Conservation (phyloP, 2,888 invertebrate species). For the Rotaria macrura region DNA sequence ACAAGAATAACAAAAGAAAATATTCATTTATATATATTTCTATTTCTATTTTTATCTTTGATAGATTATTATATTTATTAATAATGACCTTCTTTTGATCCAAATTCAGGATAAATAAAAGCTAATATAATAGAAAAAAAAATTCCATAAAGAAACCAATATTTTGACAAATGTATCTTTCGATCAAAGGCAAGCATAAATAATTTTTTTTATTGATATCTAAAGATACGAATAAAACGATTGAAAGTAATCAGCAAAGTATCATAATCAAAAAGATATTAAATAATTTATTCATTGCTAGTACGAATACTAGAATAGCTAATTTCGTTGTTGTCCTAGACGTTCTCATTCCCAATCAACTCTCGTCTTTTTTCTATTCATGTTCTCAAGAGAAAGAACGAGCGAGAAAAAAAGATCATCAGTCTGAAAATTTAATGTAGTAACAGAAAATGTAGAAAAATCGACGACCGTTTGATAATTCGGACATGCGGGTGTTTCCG, state of each 20-base stretch:
- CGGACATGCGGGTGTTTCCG: background rate
- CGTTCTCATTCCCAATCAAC: background rate
- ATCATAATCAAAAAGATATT: background rate
- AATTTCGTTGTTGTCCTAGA: background rate
- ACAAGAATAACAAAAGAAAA: background rate
- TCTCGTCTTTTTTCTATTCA: background rate
- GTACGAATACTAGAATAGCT: background rate
- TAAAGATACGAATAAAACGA: background rate
- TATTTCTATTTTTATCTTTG: too few relatives aligned
- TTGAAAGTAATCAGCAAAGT: background rate
- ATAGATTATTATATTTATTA: background rate
- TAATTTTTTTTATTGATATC: background rate
- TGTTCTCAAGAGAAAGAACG: background rate
- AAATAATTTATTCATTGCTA: background rate
- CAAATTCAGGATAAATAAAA: background rate
- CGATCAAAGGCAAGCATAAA: background rate
- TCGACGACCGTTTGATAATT: background rate
- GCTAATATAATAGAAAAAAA: background rate
- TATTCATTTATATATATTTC: too few relatives aligned
- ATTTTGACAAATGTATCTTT: background rate
- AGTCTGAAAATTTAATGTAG: background rate
- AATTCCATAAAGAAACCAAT: background rate
- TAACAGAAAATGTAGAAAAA: background rate
- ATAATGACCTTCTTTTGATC: background rate
- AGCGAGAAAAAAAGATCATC: background rate